A percentile compares a stretch with the other conserved stretches of the same genome.
Evolutionary conservation across 2,797 vertebrate species (phyloP).

Genomic region (Amblyraja radiata): DNA sequence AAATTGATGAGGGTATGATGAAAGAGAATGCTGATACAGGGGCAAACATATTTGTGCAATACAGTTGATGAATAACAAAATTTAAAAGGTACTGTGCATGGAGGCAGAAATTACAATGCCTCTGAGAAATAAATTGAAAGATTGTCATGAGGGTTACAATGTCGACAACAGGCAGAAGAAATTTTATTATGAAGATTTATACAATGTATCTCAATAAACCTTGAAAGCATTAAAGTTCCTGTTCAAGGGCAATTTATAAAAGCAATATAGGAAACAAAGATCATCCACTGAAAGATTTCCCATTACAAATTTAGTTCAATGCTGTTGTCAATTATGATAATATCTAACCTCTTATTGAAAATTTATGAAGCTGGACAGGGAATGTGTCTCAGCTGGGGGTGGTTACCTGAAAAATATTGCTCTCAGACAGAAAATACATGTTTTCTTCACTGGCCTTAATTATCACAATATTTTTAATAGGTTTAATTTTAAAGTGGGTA

Average conservation of each 20-base stretch:
- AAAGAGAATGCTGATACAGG: background rate
- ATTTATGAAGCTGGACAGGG: conserved; percentile 18
- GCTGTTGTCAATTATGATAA: conserved; percentile 33
- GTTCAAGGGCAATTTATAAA: conserved; percentile 28
- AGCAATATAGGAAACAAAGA: conserved; percentile 1
- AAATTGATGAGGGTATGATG: background rate
- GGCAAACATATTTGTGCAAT: background rate
- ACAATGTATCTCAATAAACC: background rate
- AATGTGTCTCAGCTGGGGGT: background rate
- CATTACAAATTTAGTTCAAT: conserved; percentile 33
- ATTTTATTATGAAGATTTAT: conserved; percentile 32
- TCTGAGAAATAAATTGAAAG: background rate
- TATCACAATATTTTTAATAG: background rate
- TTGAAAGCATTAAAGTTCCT: conserved; percentile 27
- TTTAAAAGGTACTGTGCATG: background rate
- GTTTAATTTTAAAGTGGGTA: background rate
- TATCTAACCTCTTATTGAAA: conserved; percentile 16
- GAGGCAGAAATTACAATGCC: background rate
- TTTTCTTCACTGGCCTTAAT: background rate
- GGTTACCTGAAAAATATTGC: background rate
- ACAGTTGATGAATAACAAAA: background rate
- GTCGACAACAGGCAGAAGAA: background rate
- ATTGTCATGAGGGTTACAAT: background rate
- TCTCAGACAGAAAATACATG: background rate
- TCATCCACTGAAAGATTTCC: conserved; percentile 30